Conservation (phyloP, 1,140 invertebrate species). For the Musca domestica region DNA sequence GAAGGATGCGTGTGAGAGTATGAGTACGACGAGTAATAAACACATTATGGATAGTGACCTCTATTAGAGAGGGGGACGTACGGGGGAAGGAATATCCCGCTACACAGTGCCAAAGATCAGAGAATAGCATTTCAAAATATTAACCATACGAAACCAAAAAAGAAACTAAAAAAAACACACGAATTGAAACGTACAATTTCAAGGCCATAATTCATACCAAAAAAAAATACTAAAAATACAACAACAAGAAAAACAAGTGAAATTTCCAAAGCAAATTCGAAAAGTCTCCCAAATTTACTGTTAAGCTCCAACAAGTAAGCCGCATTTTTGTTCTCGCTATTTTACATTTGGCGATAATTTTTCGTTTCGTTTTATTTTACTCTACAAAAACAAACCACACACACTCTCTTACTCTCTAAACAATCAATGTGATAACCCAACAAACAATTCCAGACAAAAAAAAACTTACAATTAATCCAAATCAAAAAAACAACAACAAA, state of each 20-base stretch:
- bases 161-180: not conserved
- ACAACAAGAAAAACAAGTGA: not conserved
- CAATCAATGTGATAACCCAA: not conserved
- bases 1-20: not conserved
- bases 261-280: no score
- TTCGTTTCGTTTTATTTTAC: no score
- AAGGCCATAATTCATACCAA: not conserved
- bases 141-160: no score
- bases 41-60: not conserved
- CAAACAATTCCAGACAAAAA: not conserved
- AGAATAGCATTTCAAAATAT: not conserved
- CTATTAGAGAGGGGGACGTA: not conserved
- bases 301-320: conserved; percentile 9
- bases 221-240: no score
- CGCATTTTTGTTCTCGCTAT: not conserved
- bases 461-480: conserved; percentile 14
- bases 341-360: no score
- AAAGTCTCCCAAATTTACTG: not conserved
- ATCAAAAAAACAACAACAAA: not conserved
- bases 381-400: not conserved
- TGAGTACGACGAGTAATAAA: not conserved
- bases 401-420: not conserved
- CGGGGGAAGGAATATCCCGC: no score
- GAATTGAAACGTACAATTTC: not conserved
- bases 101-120: not conserved